Base-by-base conservation (phyloP, 2,113 vertebrate species). In the Glaucomys volans region DNA sequence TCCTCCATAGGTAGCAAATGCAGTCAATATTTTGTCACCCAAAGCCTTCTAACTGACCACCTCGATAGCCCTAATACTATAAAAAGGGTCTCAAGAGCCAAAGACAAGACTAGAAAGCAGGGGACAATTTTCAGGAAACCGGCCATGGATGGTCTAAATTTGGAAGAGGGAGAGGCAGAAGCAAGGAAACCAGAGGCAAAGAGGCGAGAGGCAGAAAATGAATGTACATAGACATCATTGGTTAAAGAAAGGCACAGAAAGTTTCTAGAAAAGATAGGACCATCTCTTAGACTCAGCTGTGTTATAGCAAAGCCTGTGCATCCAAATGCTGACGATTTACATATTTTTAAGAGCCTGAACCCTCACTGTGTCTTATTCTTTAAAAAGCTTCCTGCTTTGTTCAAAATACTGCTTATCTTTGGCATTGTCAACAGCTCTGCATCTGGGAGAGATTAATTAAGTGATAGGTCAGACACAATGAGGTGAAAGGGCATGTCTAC, bases 21-120 rank as follows among this genome's bases (percentile, higher is more conserved):
- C 95, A 98, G 98, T 98, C 98, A 98, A 99, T 99, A 98, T 98
- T 99, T 98, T 98, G 98, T 98, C 98, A 98, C 94, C 89, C 84
- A 62, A 62, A 97, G 28, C 72, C 97, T 98, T 95, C 83, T 20
- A 95, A 92, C 82, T 98, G 98, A 98, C 97, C 97, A 98, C 96
- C 97, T 97, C 94, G 47, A 97, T 96, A 89, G 95, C 24, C 97
- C 87, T 59, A 37, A 2, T 89, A 76, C 96, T 91, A 54, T 87
- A 72, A 81, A 87, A 91, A 91, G 26, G 52, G 72, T 76, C 64
- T 66, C 20, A 93, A 81, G 64, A 93, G 22, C 67, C 57, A 93
- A 97, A 97, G 96, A 98, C 95, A 97, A 16, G 97, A 20, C 83
- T 96, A 71, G 96, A 72, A 90, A 96, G 69, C 91, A 92, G 87